Evolutionary conservation across 2,113 vertebrate species (phyloP), one percentile per base, ranked within the genome.

Genomic region (Rallus limicola): DNA sequence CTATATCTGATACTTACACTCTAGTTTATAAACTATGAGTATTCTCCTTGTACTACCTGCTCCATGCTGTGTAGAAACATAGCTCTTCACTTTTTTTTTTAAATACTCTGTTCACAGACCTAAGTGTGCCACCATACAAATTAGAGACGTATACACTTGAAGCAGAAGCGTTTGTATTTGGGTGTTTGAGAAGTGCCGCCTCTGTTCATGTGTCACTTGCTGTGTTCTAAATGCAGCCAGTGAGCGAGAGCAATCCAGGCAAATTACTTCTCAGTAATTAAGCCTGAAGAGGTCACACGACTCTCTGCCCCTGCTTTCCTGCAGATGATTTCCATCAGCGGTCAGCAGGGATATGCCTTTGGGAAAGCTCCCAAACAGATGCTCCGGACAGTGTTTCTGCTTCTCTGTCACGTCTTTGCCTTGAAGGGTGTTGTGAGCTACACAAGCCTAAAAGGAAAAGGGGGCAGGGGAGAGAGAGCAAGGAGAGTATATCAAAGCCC

Each of bases 351-450:
- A 91, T 86, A 58, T 63, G 84, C 46, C 71, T 85, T 77, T 38
- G 64, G 84, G 75, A 97, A 80, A 55, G 82, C 79, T 97, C 94
- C 96, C 96, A 92, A 91, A 59, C 95, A 96, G 90, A 96, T 95
- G 90, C 89, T 95, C 21, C 0, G 2, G 38, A n/a, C 63, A 50
- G 58, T 21, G 38, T 82, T 85, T 42, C 87, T 93, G 67, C 82
- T 21, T 13, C 71, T 56, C 86, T 16, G 23, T 72, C 93, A 90
- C 55, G 14, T 21, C 82, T 19, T 23, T 46, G 93, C 84, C 82
- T 90, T 59, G 44, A 36, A 95, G 67, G 34, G 52, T 53, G 84
- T 84, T 90, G 2, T 9, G 55, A 93, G 86, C 74, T 94, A 18
- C 67, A 16, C 74, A 68, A 1, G 44, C 65, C 84, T 55, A 15